Conservation (phyloP, 2,797 vertebrate species). For the Sciaenops ocellatus region DNA sequence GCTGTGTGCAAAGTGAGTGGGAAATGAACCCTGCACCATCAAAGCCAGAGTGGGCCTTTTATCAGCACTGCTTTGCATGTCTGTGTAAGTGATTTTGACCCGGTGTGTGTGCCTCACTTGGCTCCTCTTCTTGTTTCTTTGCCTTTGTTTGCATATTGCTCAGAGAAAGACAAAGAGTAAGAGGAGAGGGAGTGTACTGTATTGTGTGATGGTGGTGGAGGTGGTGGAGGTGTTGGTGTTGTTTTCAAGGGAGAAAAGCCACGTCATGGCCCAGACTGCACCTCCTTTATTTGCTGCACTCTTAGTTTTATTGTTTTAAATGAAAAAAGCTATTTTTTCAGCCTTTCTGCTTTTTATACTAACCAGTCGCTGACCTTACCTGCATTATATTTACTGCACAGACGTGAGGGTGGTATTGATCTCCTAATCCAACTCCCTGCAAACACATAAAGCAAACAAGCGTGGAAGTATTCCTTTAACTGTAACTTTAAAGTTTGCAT, state of each 20-base stretch:
- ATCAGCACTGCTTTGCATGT: slow-evolving; percentile 59
- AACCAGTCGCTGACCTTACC: no score
- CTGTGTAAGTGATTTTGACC: slow-evolving; percentile 38
- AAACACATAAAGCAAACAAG: neutral
- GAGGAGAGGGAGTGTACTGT: slow-evolving; percentile 12
- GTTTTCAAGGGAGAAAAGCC: slow-evolving; percentile 8
- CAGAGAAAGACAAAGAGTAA: slow-evolving; percentile 20
- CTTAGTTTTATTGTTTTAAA: neutral
- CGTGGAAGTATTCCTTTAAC: neutral
- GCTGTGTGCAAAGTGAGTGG: slow-evolving; percentile 28
- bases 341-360: neutral
- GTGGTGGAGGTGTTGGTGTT: slow-evolving; percentile 23
- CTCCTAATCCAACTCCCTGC: no score
- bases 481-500: neutral
- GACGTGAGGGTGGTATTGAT: no score
- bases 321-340: neutral
- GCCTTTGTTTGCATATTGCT: slow-evolving; percentile 55
- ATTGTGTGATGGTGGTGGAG: neutral
- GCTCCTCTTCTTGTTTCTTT: slow-evolving; percentile 29
- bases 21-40: slow-evolving; percentile 20
- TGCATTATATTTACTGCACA: no score
- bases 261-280: neutral
- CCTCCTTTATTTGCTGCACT: neutral
- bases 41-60: slow-evolving; percentile 36
- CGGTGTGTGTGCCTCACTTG: slow-evolving; percentile 30